Base-by-base conservation (phyloP, 2,797 vertebrate species). In the Macropodus opercularis region DNA sequence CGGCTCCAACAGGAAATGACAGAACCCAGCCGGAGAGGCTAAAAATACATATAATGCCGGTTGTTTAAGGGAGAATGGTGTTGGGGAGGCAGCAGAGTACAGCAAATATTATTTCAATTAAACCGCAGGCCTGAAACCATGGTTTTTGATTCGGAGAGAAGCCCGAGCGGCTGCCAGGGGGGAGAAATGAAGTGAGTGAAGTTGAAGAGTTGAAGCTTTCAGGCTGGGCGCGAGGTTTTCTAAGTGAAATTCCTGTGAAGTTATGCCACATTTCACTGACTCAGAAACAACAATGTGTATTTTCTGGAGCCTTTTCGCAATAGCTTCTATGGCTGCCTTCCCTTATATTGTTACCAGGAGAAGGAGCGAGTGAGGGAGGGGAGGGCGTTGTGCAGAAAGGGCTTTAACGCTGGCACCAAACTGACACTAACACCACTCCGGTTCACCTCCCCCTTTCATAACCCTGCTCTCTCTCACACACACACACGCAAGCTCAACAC, bases 91-190 rank as follows among this genome's bases (percentile, higher is more conserved):
- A 75, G 79, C 39, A 59, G 64, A 83, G 86, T 85, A 87, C 85
- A 85, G 83, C 84, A 91, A 92, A 92, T 90, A 92, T 92, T 91
- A 89, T 91, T 91, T 77, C 79, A 85, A 87, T 90, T 87, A 85
- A 90, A 91, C 85, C 81, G 6, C 82, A 87, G 55, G 69, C 65
- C 70, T 41, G 19, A 80, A 87, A 86, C 85, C 77, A 69, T 50
- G 15, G 64, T 67, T 77, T 64, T 79, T 69, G 72, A 81, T 81
- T 73, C 67, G 75, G 61, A 71, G 70, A 66, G 73, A 77, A 70
- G 73, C 56, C 59, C 63, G 83, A 77, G 70, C 77, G 81, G 58
- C 55, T 75, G 64, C 76, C 64, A 72, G 63, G 53, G 64, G 34
- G 39, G 23, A 24, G 49, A 49, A 66, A 52, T 24, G 40, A 57